A percentile compares a stretch with the other conserved stretches of the same genome.
phyloP scores from a whole-genome alignment of 2,797 vertebrate genomes.

The Lagodon rhomboides region DNA sequence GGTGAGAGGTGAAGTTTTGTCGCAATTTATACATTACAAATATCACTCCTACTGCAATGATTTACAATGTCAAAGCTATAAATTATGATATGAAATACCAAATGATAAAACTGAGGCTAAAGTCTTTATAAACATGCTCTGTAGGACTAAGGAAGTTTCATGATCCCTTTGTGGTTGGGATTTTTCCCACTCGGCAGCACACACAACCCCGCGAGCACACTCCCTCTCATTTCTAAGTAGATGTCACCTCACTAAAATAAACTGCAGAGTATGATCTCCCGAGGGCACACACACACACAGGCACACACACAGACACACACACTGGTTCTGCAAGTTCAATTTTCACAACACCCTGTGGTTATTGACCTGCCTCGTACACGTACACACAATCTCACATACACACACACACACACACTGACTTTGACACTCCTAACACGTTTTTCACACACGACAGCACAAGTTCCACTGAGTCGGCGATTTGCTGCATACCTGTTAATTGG shows the following conservation, averaged over 20 bases:
- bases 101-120: neutral
- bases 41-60: neutral
- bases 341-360: conserved; percentile 10
- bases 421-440: conserved; percentile 18
- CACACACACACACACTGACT: neutral
- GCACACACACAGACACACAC: neutral
- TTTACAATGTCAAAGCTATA: neutral
- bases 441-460: conserved; percentile 24
- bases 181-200: neutral
- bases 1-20: neutral
- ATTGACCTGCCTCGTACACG: conserved; percentile 13
- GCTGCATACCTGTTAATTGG: conserved; percentile 34
- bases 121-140: neutral
- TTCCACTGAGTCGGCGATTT: conserved; percentile 24
- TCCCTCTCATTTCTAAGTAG: neutral
- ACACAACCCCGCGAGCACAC: neutral
- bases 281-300: neutral
- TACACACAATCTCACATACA: neutral
- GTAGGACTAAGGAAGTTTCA: neutral
- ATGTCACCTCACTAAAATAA: neutral
- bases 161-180: neutral
- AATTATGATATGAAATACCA: neutral
- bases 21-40: too few relatives aligned
- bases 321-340: conserved; percentile 20
- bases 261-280: neutral